Evolutionary conservation across 2,113 vertebrate species (phyloP).

Genomic region (Mus pahari): DNA sequence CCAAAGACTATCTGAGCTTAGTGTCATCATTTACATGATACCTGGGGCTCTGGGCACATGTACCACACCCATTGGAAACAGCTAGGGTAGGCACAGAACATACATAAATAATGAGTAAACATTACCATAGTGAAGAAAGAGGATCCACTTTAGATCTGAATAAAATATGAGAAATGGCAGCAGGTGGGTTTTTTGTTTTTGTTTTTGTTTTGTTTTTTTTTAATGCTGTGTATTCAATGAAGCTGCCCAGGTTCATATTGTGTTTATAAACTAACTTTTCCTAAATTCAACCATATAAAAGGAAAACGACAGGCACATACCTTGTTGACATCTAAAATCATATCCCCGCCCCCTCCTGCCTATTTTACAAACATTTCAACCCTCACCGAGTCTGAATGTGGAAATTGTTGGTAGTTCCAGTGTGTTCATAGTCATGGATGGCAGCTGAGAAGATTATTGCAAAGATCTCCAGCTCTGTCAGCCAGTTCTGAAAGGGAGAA

Average conservation of each 20-base stretch:
- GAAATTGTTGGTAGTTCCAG: slow-evolving; percentile 99
- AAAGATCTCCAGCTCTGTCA: slow-evolving; percentile 98
- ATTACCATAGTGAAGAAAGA: neutral
- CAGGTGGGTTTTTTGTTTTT: neutral
- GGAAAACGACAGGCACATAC: neutral
- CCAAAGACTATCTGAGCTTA: neutral
- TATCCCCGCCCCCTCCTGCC: neutral
- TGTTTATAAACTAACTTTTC: neutral
- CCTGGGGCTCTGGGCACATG: neutral
- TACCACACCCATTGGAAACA: neutral
- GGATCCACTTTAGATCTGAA: neutral
- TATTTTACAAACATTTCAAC: neutral
- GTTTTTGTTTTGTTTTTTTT: no score
- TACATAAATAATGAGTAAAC: neutral
- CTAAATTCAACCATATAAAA: neutral
- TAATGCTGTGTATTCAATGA: neutral
- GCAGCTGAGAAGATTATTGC: slow-evolving; percentile 98
- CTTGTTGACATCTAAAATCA: neutral
- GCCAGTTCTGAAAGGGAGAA: slow-evolving; percentile 93
- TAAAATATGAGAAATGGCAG: neutral
- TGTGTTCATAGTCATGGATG: slow-evolving; percentile 98
- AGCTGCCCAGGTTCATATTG: neutral
- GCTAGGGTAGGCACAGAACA: neutral
- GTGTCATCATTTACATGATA: neutral
- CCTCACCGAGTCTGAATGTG: slow-evolving; percentile 96